Percentiles rank a stretch among this genome's conserved stretches.
Evolutionary conservation across 2,797 vertebrate genomes (phyloP).

Genomic region (Peromyscus eremicus): DNA sequence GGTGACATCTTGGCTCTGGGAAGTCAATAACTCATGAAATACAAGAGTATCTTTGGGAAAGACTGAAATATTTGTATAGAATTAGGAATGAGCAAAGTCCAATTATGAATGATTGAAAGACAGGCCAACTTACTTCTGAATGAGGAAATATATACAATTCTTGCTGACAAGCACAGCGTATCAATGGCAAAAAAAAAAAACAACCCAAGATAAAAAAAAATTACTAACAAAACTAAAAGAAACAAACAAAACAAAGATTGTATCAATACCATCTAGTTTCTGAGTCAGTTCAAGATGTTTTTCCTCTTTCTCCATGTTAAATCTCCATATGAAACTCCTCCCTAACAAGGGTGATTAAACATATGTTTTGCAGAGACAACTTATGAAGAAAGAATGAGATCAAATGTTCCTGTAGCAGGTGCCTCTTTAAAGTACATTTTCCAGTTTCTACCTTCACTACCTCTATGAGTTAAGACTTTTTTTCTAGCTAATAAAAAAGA

Average conservation of each 20-base stretch:
- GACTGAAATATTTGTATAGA: not conserved
- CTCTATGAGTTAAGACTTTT: not conserved
- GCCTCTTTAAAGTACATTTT: not conserved
- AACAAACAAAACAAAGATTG: not conserved
- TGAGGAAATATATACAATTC: not conserved
- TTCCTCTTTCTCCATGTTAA: not conserved
- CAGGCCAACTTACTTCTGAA: not conserved
- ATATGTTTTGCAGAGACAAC: not conserved
- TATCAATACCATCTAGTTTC: not conserved
- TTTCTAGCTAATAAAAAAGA: conserved; percentile 9
- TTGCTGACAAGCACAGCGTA: not conserved
- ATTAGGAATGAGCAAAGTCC: not conserved
- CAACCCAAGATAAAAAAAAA: not conserved
- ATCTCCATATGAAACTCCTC: not conserved
- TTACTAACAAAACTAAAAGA: not conserved
- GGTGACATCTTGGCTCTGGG: not conserved
- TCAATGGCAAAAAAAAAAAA: not conserved
- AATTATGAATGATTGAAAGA: not conserved
- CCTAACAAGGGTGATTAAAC: not conserved
- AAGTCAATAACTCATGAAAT: not conserved
- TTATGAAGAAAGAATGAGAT: not conserved
- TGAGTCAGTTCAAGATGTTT: not conserved
- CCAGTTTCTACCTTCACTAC: not conserved
- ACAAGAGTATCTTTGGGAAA: not conserved
- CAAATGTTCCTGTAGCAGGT: not conserved